Percentiles rank a stretch among this genome's conserved stretches.
Evolutionary conservation across 2,797 vertebrate species (phyloP).

Genomic region (Prunella strophiata): DNA sequence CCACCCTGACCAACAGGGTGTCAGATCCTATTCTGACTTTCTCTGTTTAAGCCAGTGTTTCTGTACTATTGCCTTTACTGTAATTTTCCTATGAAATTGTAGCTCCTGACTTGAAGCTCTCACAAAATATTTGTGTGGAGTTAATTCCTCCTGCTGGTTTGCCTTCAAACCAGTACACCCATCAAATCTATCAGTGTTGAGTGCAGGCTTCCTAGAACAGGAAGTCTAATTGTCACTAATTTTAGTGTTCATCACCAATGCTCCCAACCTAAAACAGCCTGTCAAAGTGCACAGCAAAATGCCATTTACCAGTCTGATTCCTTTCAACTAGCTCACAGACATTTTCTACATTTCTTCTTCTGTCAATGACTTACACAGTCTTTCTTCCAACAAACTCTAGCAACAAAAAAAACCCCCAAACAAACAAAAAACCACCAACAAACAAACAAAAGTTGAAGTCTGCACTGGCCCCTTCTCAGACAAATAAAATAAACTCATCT

Average conservation of each 20-base stretch:
- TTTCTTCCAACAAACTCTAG: neutral
- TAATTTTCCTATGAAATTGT: neutral
- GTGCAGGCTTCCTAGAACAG: neutral
- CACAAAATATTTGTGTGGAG: neutral
- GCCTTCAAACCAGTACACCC: neutral
- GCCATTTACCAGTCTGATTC: neutral
- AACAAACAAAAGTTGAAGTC: neutral
- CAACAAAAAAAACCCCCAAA: neutral
- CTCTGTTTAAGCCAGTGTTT: neutral
- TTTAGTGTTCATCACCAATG: neutral
- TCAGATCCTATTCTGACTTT: neutral
- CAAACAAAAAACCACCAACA: neutral
- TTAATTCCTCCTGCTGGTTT: neutral
- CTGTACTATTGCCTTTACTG: neutral
- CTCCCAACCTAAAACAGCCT: neutral
- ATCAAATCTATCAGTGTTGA: neutral
- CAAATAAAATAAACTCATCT: neutral
- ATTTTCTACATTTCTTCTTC: neutral
- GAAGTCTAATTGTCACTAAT: neutral
- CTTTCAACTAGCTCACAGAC: neutral
- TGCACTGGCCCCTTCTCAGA: neutral
- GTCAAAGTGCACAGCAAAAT: neutral
- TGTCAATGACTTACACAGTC: neutral
- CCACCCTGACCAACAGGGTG: neutral
- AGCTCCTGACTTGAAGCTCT: neutral